phyloP scores from a whole-genome alignment of 2,113 vertebrate species.

The Haemorhous mexicanus region DNA sequence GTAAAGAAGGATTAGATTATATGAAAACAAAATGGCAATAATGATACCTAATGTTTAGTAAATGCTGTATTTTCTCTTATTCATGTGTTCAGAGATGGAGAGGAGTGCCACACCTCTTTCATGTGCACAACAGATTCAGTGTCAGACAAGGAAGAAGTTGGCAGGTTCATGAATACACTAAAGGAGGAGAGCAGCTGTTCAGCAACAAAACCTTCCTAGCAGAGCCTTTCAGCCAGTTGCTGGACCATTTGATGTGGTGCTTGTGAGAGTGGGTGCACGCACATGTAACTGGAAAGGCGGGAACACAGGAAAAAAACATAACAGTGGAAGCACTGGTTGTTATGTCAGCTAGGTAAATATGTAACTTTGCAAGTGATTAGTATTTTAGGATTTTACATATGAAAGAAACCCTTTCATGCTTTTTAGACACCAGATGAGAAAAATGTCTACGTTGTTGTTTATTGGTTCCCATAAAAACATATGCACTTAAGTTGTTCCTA shows the following conservation, averaged over 20 bases:
- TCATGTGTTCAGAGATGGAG: not conserved
- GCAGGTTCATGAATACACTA: conserved; percentile 37
- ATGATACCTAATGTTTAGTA: conserved; percentile 10
- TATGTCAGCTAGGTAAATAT: not conserved
- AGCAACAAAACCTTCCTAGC: conserved; percentile 33
- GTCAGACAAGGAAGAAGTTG: conserved; percentile 29
- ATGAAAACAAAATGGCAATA: conserved; percentile 20
- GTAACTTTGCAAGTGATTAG: not conserved
- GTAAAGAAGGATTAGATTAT: conserved; percentile 11
- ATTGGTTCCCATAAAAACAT: not conserved
- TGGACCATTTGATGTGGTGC: not conserved
- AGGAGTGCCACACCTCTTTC: conserved; percentile 29
- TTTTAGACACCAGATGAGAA: not conserved
- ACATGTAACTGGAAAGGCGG: not conserved
- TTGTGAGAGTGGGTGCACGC: rapidly evolving
- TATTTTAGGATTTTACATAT: not conserved
- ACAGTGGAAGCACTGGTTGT: not conserved
- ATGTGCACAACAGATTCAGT: conserved; percentile 44
- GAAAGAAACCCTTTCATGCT: not conserved
- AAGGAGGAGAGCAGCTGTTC: conserved; percentile 53
- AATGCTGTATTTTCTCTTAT: not conserved
- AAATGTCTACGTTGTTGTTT: not conserved
- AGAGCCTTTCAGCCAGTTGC: conserved; percentile 32
- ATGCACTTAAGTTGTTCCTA: not conserved
- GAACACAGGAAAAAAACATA: not conserved